phyloP scores from a whole-genome alignment of 2,888 invertebrate genomes.

The Scaptomyza flava region DNA sequence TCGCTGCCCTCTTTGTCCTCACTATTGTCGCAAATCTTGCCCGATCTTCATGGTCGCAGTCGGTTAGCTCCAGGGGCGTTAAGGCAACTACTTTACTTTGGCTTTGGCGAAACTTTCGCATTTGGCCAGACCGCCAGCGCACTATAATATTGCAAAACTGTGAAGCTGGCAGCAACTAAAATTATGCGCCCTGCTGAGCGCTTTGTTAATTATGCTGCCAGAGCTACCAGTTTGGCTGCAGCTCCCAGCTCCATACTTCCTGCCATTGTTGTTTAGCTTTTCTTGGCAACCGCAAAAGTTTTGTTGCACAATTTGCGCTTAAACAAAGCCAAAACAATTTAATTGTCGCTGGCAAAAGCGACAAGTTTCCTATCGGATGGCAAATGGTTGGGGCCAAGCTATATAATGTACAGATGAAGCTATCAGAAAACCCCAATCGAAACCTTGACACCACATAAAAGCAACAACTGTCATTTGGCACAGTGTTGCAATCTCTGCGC shows the following conservation, averaged over 20 bases:
- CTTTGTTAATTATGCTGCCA: slow-evolving; percentile 72
- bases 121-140: slow-evolving; percentile 42
- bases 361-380: slow-evolving; percentile 19
- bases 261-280: slow-evolving; percentile 51
- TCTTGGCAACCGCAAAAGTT: slow-evolving; percentile 67
- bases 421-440: slow-evolving; percentile 34
- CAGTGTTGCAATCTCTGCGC: slow-evolving; percentile 11
- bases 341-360: slow-evolving; percentile 64
- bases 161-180: slow-evolving; percentile 57
- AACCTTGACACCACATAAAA: slow-evolving; percentile 31
- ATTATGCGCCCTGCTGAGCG: slow-evolving; percentile 75
- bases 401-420: slow-evolving; percentile 29
- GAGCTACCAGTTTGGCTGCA: slow-evolving; percentile 16
- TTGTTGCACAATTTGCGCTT: slow-evolving; percentile 75
- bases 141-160: slow-evolving; percentile 50
- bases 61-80: slow-evolving; percentile 61
- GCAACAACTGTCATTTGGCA: slow-evolving; percentile 16
- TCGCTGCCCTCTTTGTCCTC: not conserved
- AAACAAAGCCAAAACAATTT: slow-evolving; percentile 77
- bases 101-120: slow-evolving; percentile 67
- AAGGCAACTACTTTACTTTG: slow-evolving; percentile 72
- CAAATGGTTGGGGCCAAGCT: slow-evolving; percentile 12
- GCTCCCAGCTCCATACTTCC: slow-evolving; percentile 34
- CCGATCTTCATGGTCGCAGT: slow-evolving; percentile 47
- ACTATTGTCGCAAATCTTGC: slow-evolving; percentile 26